Conservation (phyloP, 2,113 vertebrate species). For the Tyrannus savana region DNA sequence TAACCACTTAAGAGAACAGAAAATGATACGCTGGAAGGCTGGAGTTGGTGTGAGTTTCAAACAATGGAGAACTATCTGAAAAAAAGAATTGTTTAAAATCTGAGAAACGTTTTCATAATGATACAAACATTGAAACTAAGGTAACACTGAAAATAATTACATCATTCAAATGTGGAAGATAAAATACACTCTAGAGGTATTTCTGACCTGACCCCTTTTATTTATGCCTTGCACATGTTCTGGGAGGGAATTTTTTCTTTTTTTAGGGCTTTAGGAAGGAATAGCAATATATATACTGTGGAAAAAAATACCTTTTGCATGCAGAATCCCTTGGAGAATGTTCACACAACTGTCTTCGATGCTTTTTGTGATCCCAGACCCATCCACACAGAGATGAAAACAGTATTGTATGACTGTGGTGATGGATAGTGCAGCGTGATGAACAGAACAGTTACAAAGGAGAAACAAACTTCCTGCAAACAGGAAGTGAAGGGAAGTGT, state of each 20-base stretch:
- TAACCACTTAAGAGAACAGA: neutral
- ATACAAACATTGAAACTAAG: neutral
- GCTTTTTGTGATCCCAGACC: neutral
- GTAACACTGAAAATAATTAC: neutral
- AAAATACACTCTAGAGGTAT: neutral
- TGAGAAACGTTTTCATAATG: neutral
- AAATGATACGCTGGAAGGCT: neutral
- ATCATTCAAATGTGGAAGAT: neutral
- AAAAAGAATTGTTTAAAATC: neutral
- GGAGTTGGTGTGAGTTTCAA: neutral
- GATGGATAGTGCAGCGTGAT: neutral
- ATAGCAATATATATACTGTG: rapidly evolving
- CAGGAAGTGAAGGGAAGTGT: neutral
- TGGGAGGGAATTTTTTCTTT: neutral
- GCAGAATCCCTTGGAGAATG: neutral
- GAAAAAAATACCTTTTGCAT: neutral
- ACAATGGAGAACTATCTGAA: neutral
- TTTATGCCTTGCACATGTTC: neutral
- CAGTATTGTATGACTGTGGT: neutral
- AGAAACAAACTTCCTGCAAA: neutral
- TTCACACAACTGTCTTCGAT: neutral
- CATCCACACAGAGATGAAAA: neutral
- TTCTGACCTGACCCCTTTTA: neutral
- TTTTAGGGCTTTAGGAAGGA: neutral
- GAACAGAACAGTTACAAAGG: neutral